These are phyloP conservation scores for Podilymbus podiceps DNA, from an alignment of 2,113 vertebrate species.

Conservation along the genomic window DNA sequence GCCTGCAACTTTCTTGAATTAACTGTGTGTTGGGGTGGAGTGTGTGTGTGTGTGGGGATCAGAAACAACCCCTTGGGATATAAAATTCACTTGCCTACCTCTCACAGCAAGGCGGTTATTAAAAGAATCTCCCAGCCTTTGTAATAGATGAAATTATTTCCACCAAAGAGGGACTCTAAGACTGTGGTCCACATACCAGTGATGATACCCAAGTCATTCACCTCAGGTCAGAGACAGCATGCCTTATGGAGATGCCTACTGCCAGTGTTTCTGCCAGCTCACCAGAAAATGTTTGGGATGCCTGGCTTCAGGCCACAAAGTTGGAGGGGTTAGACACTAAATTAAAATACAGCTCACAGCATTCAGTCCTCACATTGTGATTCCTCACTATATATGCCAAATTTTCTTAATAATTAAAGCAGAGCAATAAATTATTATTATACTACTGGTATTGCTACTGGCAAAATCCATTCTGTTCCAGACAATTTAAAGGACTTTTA, in stretches of 20 bases:
- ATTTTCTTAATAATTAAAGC: not conserved
- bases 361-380: not conserved
- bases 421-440: not conserved
- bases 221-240: not conserved
- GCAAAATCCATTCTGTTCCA: not conserved
- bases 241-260: not conserved
- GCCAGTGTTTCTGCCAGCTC: not conserved
- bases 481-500: not conserved
- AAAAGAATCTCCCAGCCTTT: not conserved
- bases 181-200: fast-evolving
- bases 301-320: not conserved
- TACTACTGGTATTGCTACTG: not conserved
- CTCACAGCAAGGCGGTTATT: not conserved
- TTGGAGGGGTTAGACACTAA: not conserved
- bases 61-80: not conserved
- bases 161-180: not conserved
- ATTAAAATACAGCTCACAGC: not conserved
- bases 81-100: not conserved
- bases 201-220: not conserved
- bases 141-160: not conserved
- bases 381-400: not conserved
- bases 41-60: not conserved
- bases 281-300: not conserved
- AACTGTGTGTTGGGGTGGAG: not conserved
- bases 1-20: not conserved